phyloP scores from a whole-genome alignment of 2,797 vertebrate species.

The Centroberyx gerrardi region DNA sequence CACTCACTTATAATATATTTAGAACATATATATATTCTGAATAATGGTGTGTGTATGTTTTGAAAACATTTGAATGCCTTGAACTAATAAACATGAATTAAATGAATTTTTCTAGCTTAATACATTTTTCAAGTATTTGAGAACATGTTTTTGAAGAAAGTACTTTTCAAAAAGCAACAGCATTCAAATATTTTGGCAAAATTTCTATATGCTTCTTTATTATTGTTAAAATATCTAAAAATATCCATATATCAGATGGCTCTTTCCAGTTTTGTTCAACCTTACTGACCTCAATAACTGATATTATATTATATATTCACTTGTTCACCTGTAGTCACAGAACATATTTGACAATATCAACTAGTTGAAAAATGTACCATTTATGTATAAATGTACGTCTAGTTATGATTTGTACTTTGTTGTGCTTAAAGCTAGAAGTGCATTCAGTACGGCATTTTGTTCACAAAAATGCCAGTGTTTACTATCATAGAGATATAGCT shows the following conservation, averaged over 20 bases:
- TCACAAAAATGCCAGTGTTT: neutral
- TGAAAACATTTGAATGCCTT: too few relatives aligned
- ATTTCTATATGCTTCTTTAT: too few relatives aligned
- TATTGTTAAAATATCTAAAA: too few relatives aligned
- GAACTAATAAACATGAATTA: too few relatives aligned
- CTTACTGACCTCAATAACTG: too few relatives aligned
- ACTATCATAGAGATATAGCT: neutral
- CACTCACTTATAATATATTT: neutral
- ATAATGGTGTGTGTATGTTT: neutral
- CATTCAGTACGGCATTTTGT: neutral
- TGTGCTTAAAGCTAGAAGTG: neutral
- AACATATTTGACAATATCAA: neutral
- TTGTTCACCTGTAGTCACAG: neutral
- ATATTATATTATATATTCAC: too few relatives aligned
- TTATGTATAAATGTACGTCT: too few relatives aligned
- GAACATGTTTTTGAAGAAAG: neutral
- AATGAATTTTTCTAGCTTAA: too few relatives aligned
- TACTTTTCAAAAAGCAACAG: too few relatives aligned
- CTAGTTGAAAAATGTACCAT: neutral
- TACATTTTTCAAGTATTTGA: neutral
- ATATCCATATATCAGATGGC: too few relatives aligned
- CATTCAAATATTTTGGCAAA: too few relatives aligned
- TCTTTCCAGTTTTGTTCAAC: too few relatives aligned
- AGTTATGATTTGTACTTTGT: neutral
- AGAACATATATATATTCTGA: neutral